phyloP scores from a whole-genome alignment of 2,797 vertebrate species.

The Heterohyrax brucei region DNA sequence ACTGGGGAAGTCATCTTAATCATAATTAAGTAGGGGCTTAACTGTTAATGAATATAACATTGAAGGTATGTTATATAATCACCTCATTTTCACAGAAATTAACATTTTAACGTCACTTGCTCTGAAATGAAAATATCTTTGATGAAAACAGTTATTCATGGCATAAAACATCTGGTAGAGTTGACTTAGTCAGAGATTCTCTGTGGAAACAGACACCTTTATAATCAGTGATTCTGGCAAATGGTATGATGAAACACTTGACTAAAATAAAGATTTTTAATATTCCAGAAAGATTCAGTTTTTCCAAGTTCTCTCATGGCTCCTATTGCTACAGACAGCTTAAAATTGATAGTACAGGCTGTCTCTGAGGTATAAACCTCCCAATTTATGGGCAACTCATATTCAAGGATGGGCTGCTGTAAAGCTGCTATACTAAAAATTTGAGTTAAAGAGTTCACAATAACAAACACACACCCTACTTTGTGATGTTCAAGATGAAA shows the following conservation, averaged over 20 bases:
- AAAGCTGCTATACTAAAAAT: too few relatives aligned
- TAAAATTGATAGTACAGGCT: background rate
- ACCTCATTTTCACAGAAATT: slow-evolving; percentile 68
- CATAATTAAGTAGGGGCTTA: slow-evolving; percentile 68
- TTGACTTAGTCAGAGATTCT: slow-evolving; percentile 61
- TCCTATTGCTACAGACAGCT: slow-evolving; percentile 16
- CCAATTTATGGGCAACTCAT: too few relatives aligned
- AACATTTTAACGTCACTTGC: slow-evolving; percentile 68
- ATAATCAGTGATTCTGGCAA: slow-evolving; percentile 51
- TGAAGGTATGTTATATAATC: slow-evolving; percentile 42
- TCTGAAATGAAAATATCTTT: slow-evolving; percentile 76
- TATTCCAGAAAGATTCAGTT: slow-evolving; percentile 44
- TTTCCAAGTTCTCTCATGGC: background rate
- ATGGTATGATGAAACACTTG: slow-evolving; percentile 41
- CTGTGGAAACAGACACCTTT: slow-evolving; percentile 66
- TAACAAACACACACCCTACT: too few relatives aligned
- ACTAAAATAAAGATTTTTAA: slow-evolving; percentile 75
- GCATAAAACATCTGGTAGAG: slow-evolving; percentile 74
- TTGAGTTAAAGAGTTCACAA: too few relatives aligned
- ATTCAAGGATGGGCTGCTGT: too few relatives aligned
- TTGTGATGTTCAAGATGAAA: too few relatives aligned
- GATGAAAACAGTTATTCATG: slow-evolving; percentile 74
- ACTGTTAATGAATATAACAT: slow-evolving; percentile 47
- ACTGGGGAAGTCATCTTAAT: slow-evolving; percentile 59
- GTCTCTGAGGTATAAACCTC: too few relatives aligned